A percentile compares a stretch with the other conserved stretches of the same genome.
Conservation (phyloP, 2,888 invertebrate species). For the Dynastes hyllus region DNA sequence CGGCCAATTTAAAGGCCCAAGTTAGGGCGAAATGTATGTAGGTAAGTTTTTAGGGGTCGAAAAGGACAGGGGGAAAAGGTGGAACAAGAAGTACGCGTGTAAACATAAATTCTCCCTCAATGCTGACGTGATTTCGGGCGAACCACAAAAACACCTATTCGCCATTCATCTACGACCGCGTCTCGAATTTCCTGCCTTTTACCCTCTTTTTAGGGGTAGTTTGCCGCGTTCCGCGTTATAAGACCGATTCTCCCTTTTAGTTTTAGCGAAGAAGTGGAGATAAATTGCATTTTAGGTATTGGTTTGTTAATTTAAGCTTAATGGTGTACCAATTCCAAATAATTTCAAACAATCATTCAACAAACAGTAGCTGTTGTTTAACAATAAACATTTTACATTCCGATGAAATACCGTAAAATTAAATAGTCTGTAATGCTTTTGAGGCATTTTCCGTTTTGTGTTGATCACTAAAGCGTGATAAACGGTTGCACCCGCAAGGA, state of each 20-base stretch:
- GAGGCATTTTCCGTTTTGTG: too few species aligned
- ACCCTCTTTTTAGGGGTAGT: slow-evolving; percentile 42
- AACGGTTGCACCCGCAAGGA: too few species aligned
- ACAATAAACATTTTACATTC: too few species aligned
- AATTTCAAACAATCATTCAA: too few species aligned
- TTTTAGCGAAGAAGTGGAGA: background rate
- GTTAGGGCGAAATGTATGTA: too few species aligned
- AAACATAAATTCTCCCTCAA: slow-evolving; percentile 41
- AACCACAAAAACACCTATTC: slow-evolving; percentile 43
- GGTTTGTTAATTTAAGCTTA: too few species aligned
- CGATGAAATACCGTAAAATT: too few species aligned
- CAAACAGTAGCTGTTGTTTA: too few species aligned
- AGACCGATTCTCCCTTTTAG: background rate
- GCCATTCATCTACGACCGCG: slow-evolving; percentile 29
- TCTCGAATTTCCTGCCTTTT: slow-evolving; percentile 43
- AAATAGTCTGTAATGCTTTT: too few species aligned
- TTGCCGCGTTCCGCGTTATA: background rate
- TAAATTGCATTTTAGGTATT: too few species aligned
- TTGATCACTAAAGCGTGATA: too few species aligned
- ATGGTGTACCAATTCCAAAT: too few species aligned
- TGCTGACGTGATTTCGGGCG: slow-evolving; percentile 3
- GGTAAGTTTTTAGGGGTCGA: background rate
- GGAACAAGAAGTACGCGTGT: slow-evolving; percentile 36
- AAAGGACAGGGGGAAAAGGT: background rate
- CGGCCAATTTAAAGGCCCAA: background rate